A percentile compares a stretch with the other conserved stretches of the same genome.
phyloP scores from a whole-genome alignment of 2,888 invertebrate genomes.

The Arrhopalites spinosus region DNA sequence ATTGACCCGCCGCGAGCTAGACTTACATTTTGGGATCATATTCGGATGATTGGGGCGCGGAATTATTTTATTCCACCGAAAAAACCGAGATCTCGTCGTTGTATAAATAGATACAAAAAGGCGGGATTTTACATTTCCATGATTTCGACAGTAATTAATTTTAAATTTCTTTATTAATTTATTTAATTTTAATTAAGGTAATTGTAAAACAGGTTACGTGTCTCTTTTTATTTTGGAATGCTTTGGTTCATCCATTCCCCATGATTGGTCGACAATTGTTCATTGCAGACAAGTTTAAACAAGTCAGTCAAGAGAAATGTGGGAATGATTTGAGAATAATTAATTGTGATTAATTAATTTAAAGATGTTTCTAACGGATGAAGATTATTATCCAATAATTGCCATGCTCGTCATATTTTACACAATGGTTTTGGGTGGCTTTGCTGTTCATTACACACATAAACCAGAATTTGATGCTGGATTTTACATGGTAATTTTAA shows the following conservation, averaged over 20 bases:
- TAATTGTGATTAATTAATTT: no score
- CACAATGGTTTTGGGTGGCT: conserved; percentile 14
- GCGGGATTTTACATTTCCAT: conserved; percentile 1
- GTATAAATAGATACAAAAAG: not conserved
- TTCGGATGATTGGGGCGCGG: conserved; percentile 14
- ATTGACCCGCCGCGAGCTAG: not conserved
- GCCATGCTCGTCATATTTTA: conserved; percentile 18
- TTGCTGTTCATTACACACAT: conserved; percentile 16
- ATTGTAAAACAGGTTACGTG: not conserved
- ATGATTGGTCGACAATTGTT: conserved; percentile 16
- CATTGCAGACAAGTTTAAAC: not conserved
- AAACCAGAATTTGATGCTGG: not conserved
- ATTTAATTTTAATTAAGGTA: not conserved
- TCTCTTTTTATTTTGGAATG: conserved; percentile 6
- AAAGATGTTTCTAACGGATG: conserved; percentile 8
- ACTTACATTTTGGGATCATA: not conserved
- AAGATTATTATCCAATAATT: conserved; percentile 8
- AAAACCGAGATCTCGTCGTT: not conserved
- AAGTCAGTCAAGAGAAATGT: no score
- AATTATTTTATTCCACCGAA: not conserved
- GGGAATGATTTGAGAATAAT: no score
- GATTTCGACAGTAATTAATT: not conserved
- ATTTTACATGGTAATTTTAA: conserved; percentile 11
- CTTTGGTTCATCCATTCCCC: conserved; percentile 1
- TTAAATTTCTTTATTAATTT: no score